Evolutionary conservation across 2,888 invertebrate genomes (phyloP).

Genomic region (Lepas anatifera): DNA sequence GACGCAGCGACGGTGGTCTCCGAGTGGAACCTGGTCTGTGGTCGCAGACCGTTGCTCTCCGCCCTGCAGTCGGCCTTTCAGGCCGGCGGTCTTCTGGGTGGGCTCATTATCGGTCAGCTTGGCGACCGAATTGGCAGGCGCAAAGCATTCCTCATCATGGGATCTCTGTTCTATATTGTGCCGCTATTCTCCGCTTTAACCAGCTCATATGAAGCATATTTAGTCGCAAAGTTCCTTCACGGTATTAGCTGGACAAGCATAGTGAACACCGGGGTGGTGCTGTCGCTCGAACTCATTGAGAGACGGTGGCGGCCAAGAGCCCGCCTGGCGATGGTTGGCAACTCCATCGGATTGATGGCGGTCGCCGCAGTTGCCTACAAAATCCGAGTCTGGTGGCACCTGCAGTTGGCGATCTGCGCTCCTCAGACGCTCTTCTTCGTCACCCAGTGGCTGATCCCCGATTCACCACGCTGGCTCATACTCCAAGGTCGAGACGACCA

Average conservation of each 20-base stretch:
- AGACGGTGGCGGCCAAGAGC: constrained; percentile 46
- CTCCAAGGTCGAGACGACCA: too few species aligned
- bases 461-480: too few species aligned
- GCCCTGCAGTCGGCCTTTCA: constrained; percentile 21
- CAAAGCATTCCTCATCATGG: constrained; percentile 22
- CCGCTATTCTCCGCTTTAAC: constrained; percentile 23
- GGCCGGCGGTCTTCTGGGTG: constrained; percentile 24
- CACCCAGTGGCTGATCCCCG: constrained; percentile 44
- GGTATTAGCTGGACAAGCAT: constrained; percentile 16
- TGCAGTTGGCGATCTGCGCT: constrained; percentile 53
- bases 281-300: constrained; percentile 45
- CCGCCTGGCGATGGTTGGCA: constrained; percentile 55
- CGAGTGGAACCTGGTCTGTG: constrained; percentile 25
- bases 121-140: constrained; percentile 25
- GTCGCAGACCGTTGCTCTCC: constrained; percentile 19
- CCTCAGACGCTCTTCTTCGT: constrained; percentile 45
- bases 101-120: constrained; percentile 22
- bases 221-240: constrained; percentile 22
- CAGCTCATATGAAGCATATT: constrained; percentile 23
- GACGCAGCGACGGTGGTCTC: constrained; percentile 18
- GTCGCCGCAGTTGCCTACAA: constrained; percentile 50
- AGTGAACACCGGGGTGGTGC: constrained; percentile 19
- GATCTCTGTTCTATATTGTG: constrained; percentile 23
- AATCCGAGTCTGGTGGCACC: constrained; percentile 51
- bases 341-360: constrained; percentile 53